Percentiles rank a stretch among this genome's conserved stretches.
These are phyloP conservation scores for Prionace glauca DNA, from an alignment of 2,797 vertebrate genomes.

Conservation along the genomic window DNA sequence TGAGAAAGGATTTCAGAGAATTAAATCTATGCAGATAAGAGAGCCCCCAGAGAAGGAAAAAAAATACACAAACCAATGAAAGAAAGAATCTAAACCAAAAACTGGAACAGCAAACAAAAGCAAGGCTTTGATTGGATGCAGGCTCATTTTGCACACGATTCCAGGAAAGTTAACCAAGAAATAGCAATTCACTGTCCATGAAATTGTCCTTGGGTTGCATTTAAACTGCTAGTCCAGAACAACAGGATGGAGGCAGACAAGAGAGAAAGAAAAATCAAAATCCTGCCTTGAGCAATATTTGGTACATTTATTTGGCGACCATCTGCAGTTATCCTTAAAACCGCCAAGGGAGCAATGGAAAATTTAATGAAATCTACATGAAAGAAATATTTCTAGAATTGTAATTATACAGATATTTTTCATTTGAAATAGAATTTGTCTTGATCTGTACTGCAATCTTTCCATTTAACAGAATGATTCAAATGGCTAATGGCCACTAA, in stretches of 20 bases:
- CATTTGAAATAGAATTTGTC: background rate
- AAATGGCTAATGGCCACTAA: background rate
- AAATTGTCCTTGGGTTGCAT: background rate
- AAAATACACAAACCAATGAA: background rate
- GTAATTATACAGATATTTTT: background rate
- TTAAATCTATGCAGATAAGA: background rate
- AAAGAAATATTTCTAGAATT: background rate
- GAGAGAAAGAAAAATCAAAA: background rate
- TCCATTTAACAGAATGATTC: background rate
- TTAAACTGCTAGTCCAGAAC: background rate
- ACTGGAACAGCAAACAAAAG: background rate
- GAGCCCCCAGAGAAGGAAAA: background rate
- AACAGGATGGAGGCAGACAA: background rate
- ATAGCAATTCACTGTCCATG: background rate
- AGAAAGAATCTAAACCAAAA: background rate
- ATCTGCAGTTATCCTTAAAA: background rate
- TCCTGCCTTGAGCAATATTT: background rate
- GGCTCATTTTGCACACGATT: background rate
- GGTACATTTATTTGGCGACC: background rate
- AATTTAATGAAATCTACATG: background rate
- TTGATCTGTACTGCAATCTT: background rate
- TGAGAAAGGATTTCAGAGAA: background rate
- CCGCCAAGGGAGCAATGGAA: background rate
- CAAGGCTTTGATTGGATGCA: background rate
- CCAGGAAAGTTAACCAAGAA: background rate